These are phyloP conservation scores for Nasonia giraulti DNA, from an alignment of 1,140 invertebrate species.

Conservation along the genomic window DNA sequence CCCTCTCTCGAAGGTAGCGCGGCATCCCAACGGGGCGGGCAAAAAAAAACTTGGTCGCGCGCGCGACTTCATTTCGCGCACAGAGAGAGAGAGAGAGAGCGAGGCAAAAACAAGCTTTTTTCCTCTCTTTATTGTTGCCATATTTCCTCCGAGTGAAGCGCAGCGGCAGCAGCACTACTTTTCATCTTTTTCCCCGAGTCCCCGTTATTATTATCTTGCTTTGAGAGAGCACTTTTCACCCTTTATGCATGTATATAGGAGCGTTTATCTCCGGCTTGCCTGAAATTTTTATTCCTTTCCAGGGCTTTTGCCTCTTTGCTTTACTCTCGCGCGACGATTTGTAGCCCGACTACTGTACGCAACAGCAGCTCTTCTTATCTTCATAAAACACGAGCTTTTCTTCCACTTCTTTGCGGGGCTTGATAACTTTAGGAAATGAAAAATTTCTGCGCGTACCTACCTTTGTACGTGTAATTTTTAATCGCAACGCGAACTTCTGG, in stretches of 20 bases:
- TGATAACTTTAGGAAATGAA: neutral
- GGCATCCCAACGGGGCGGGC: neutral
- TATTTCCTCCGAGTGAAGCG: neutral
- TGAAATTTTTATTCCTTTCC: conserved; percentile 39
- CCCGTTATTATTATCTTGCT: conserved; percentile 31
- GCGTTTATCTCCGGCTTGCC: conserved; percentile 8
- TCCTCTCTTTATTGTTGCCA: neutral
- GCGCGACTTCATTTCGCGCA: neutral
- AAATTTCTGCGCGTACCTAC: neutral
- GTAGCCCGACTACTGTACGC: neutral
- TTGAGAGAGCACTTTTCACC: conserved; percentile 20
- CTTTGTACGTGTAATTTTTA: neutral
- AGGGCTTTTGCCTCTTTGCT: neutral
- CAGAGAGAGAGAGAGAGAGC: neutral
- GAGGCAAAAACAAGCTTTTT: neutral
- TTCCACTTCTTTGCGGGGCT: neutral
- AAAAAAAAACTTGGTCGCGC: neutral
- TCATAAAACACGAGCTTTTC: neutral
- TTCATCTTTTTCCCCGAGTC: conserved; percentile 21
- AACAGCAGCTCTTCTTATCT: neutral
- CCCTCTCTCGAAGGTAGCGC: too few relatives aligned
- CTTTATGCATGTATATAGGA: conserved; percentile 16
- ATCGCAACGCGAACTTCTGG: neutral
- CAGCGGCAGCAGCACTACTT: conserved; percentile 4
- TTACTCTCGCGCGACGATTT: neutral